Evolutionary conservation across 2,888 invertebrate genomes (phyloP), one percentile per base, ranked within the genome.

Genomic region (Antheraea assamensis): DNA sequence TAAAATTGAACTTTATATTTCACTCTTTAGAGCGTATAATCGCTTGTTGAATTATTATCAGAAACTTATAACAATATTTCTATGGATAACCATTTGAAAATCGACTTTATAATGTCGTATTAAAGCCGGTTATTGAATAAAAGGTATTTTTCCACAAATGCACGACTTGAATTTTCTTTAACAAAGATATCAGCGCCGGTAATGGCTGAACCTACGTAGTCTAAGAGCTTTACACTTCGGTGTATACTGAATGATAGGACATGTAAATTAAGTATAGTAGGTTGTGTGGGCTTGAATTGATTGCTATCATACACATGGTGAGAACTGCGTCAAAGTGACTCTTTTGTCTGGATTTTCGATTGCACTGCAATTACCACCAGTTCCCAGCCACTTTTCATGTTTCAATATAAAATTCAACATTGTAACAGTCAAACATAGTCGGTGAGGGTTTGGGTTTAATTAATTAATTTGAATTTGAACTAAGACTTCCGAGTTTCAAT

Each of bases 111-210:
- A 13, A 21, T 24, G 35, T 31, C 10, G 35, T 10, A 13, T 21
- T 68, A 35, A 31, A 35, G 35, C 3, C n/a, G 68, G 4, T n/a
- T 68, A 35, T 68, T n/a, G 35, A 13, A n/a, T 35, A 35, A 2
- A 68, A 15, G n/a, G 5, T 35, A n/a, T 2, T 35, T 35, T 35
- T 68, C 68, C n/a, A 68, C 35, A 35, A 71, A 71, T 74, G 74
- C 55, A 68, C 21, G 66, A 66, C 49, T 68, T 71, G 71, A 74
- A 74, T 74, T 74, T 42, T 74, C 74, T 74, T 68, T 74, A 74
- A 71, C 71, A 74, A 71, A 55, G 71, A 71, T 74, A 74, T 74
- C 71, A 71, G 64, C 71, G 64, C 71, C 71, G 49, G 55, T 74
- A 74, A 71, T 71, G 71, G 66, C 35, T 27, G 21, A 64, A 49